These are phyloP conservation scores for Micrasema longulum DNA, from an alignment of 1,140 invertebrate genomes.

Conservation along the genomic window DNA sequence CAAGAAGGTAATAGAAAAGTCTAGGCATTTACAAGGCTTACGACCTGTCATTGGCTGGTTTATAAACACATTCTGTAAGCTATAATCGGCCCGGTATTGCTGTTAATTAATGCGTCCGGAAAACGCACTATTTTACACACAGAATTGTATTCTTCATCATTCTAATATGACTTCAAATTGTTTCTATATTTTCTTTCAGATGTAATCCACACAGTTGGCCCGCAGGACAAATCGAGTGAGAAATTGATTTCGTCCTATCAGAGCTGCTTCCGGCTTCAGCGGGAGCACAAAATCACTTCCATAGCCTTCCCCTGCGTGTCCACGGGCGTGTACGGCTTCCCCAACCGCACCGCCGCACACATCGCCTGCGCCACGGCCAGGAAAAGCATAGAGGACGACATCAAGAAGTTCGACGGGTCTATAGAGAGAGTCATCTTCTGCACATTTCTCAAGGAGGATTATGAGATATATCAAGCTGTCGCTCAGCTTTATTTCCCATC, in stretches of 20 bases:
- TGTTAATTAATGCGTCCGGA: too few relatives aligned
- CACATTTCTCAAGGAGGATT: conserved; percentile 79
- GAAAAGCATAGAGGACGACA: conserved; percentile 75
- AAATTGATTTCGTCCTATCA: conserved; percentile 78
- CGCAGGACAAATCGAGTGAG: conserved; percentile 76
- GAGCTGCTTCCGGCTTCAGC: conserved; percentile 72
- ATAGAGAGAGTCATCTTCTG: conserved; percentile 87
- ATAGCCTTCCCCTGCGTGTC: conserved; percentile 90
- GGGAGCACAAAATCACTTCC: conserved; percentile 73
- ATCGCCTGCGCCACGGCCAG: conserved; percentile 78
- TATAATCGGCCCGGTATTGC: too few relatives aligned
- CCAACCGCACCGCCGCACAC: conserved; percentile 78
- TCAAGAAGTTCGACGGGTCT: conserved; percentile 57
- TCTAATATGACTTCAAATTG: too few relatives aligned
- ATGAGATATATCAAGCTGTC: conserved; percentile 78
- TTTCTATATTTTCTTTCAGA: conserved; percentile 76
- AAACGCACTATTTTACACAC: too few relatives aligned
- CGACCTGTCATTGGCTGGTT: too few relatives aligned
- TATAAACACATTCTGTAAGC: too few relatives aligned
- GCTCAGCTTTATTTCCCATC: conserved; percentile 80
- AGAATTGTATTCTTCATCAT: too few relatives aligned
- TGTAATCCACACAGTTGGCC: conserved; percentile 88
- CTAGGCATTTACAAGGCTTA: too few relatives aligned
- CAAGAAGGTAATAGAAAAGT: too few relatives aligned
- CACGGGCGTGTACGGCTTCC: conserved; percentile 89